Percentiles rank a stretch among this genome's conserved stretches.
These are phyloP conservation scores for Brachirus orientalis DNA, from an alignment of 2,113 vertebrate genomes.

Conservation along the genomic window DNA sequence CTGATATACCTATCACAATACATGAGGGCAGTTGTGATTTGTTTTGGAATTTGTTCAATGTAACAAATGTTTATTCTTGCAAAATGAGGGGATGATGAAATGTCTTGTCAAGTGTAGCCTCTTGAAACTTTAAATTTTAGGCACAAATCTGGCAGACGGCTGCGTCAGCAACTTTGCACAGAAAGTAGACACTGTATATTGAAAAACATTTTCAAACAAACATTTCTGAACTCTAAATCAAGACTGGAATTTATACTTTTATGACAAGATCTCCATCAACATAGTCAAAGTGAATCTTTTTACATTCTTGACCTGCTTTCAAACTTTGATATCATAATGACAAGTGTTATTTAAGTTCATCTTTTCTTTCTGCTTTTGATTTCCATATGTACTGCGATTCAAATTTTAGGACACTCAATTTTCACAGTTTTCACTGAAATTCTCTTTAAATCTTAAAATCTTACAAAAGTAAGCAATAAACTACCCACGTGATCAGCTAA, in stretches of 20 bases:
- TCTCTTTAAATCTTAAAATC: no score
- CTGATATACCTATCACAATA: background rate
- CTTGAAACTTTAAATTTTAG: constrained; percentile 13
- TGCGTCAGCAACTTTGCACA: constrained; percentile 26
- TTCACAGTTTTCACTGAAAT: no score
- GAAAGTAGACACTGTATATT: constrained; percentile 11
- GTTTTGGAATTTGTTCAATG: constrained; percentile 15
- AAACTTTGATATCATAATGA: constrained; percentile 28
- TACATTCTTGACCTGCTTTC: constrained; percentile 10
- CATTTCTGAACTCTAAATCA: constrained; percentile 14
- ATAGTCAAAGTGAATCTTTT: constrained; percentile 13
- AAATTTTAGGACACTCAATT: no score
- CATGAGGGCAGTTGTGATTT: background rate
- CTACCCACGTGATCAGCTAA: no score
- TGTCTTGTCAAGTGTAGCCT: constrained; percentile 11
- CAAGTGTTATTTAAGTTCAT: constrained; percentile 8
- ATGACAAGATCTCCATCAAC: constrained; percentile 40
- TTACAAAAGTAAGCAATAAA: no score
- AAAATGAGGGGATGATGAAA: constrained; percentile 4
- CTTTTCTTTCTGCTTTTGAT: no score
- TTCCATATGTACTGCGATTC: no score
- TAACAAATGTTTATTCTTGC: background rate
- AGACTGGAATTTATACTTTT: constrained; percentile 21
- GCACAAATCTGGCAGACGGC: constrained; percentile 26
- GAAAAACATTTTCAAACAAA: constrained; percentile 31